Evolutionary conservation across 2,113 vertebrate species (phyloP), one percentile per base, ranked within the genome.

Genomic region (Cephalopterus ornatus): DNA sequence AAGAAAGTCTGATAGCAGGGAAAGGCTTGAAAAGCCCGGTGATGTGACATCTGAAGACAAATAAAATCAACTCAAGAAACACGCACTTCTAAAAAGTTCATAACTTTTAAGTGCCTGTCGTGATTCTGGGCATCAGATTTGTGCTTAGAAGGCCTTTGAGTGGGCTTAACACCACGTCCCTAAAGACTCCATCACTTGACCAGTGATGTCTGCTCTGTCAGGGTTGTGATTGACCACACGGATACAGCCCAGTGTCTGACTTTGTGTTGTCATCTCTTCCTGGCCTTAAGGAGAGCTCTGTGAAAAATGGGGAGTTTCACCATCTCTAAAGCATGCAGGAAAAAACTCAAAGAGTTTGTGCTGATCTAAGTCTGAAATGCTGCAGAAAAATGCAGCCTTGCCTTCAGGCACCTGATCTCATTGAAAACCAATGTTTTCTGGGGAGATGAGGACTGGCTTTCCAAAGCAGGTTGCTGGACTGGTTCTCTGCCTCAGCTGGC

Each of bases 201-300:
- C 22, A 19, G 9, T 49, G 47, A 49, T 49, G 47, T 50, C 33
- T 67, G n/a, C 32, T 35, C 20, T 39, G 62, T 58, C 59, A 67
- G 53, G 28, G 44, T 6, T 52, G 15, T 37, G 66, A 21, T 0
- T 49, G 49, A 53, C 8, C 26, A 39, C 0, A 0, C 0, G 2
- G 65, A 39, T n/a, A 41, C 37, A 79, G 22, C 16, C 58, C 39
- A 9, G 8, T 24, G 27, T 35, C 9, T 42, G 4, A 28, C 32
- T 82, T 79, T 72, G 30, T 79, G 58, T 15, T 78, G 18, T 15
- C n/a, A 24, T 18, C 11, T 63, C 76, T 71, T 66, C 33, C 37
- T 28, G 37, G 32, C 16, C 65, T 92, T 53, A 52, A 44, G 12
- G 66, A 74, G 35, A 65, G 14, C 35, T 47, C 23, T 18, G 28